Conservation (phyloP, 1,140 invertebrate species). For the Aethina tumida region DNA sequence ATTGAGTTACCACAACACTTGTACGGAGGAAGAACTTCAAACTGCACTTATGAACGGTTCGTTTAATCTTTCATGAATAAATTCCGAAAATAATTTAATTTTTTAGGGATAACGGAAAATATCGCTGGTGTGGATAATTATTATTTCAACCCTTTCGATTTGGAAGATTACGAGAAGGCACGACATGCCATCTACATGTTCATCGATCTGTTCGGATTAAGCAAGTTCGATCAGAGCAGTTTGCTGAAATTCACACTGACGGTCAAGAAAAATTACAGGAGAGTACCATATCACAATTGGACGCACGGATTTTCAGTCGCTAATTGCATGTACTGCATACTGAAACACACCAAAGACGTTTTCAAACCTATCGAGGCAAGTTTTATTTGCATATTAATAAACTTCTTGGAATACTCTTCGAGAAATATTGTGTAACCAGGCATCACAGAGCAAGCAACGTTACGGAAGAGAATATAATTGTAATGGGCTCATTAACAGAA, state of each 20-base stretch:
- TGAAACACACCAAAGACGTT: constrained; percentile 47
- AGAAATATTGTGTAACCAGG: no score
- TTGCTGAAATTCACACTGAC: constrained; percentile 67
- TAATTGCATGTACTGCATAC: constrained; percentile 69
- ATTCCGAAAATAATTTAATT: no score
- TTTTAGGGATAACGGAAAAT: constrained; percentile 33
- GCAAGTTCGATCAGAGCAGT: constrained; percentile 45
- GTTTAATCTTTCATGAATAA: no score
- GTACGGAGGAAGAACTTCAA: constrained; percentile 58
- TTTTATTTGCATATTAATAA: no score
- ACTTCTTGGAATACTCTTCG: background rate
- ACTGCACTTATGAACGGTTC: constrained; percentile 37
- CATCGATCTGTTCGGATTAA: constrained; percentile 45
- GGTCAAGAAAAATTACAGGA: constrained; percentile 72
- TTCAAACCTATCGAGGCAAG: constrained; percentile 53
- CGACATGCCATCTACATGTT: constrained; percentile 70
- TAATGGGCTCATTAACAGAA: constrained; percentile 3
- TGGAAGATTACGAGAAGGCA: constrained; percentile 59
- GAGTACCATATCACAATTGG: constrained; percentile 80
- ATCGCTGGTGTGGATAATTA: constrained; percentile 46
- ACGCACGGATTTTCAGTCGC: constrained; percentile 77
- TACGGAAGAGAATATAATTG: background rate
- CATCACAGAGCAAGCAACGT: no score
- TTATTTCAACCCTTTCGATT: constrained; percentile 58
- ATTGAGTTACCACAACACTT: constrained; percentile 73